Evolutionary conservation across 92 coral and sea anemone species (phyloP), one percentile per base, ranked within the genome.

Genomic region (Ricordea florida): DNA sequence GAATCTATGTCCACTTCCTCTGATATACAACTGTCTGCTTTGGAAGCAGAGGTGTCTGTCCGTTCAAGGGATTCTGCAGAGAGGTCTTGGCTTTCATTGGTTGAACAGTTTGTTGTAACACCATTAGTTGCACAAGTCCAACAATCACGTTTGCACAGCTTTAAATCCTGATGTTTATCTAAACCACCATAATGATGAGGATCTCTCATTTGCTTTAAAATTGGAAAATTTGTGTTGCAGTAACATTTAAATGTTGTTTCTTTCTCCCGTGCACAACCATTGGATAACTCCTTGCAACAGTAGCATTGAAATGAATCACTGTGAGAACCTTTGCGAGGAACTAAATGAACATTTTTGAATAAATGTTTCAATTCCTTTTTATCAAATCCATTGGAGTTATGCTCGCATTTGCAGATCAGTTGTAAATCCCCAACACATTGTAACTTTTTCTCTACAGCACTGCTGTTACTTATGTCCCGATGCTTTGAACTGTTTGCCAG

Each of bases 251-350:
- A 60, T 8, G 51, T 67, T 29, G 69, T 36, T 72, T 16, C 62
- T 27, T 65, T 44, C 29, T 37, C 11, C 13, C 32, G 27, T 36
- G 56, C n/a, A 18, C 14, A 15, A 26, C 38, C 10, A 28, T 58
- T 20, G 10, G 30, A n/a, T n/a, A 30, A 20, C 18, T 66, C 68
- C 28, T 82, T 73, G 59, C 92, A 90, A 60, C 96, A 90, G 50
- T 90, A 90, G 62, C 96, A 90, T 18, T 64, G 72, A 53, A 90
- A 90, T 1, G 96, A 72, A 24, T 66, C 85, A 56, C 73, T 81
- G 5, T 78, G 63, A 29, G 64, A 41, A 6, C 62, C 58, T 17
- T 35, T 10, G 3, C 10, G 14, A 11, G 65, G 26, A 6, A 60
- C n/a, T 24, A 60, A 56, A 27, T 31, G 65, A 57, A n/a, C 13